These are phyloP conservation scores for Tubulanus polymorphus DNA, from an alignment of 2,888 invertebrate genomes.

Conservation along the genomic window DNA sequence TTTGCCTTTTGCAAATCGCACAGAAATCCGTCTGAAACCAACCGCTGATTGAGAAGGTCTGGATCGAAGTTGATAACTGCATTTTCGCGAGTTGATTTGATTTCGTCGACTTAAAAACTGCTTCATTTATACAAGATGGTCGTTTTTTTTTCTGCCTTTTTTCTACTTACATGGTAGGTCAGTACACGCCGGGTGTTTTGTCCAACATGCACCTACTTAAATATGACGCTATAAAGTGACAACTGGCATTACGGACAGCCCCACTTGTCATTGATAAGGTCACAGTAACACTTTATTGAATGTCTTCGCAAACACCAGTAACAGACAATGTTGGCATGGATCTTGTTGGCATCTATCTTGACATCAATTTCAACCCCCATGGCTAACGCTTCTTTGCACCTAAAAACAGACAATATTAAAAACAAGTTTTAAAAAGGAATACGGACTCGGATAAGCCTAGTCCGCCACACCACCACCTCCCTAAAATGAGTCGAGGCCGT, in stretches of 20 bases:
- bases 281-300: slow-evolving; percentile 5
- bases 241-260: neutral
- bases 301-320: too few species aligned
- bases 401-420: too few species aligned
- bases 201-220: neutral
- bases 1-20: neutral
- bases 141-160: neutral
- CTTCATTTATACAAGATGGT: neutral
- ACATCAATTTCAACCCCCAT: too few species aligned
- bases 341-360: too few species aligned
- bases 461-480: too few species aligned
- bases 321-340: too few species aligned
- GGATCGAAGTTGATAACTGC: neutral
- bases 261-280: slow-evolving; percentile 3
- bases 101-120: neutral
- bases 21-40: neutral
- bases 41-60: neutral
- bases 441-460: too few species aligned
- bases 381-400: too few species aligned
- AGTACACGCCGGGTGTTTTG: neutral
- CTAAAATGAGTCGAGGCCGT: too few species aligned
- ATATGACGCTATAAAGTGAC: slow-evolving; percentile 1
- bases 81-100: neutral
- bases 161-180: neutral
- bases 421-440: too few species aligned